Percentiles rank a stretch among this genome's conserved stretches.
These are phyloP conservation scores for Acleris laterana DNA, from an alignment of 2,888 invertebrate species.

Conservation along the genomic window DNA sequence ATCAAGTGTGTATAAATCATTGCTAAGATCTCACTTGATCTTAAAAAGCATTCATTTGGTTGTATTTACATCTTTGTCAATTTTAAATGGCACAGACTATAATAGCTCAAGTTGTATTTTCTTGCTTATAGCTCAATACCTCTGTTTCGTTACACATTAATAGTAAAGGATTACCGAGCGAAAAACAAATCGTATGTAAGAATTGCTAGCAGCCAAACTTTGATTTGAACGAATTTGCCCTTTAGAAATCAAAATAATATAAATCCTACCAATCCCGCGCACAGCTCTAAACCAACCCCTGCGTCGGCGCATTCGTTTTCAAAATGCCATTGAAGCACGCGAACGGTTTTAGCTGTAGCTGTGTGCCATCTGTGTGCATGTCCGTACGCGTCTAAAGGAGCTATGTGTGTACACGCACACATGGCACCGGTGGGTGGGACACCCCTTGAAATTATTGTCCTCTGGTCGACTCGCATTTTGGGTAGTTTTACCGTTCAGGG, in stretches of 20 bases:
- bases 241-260: neutral
- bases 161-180: too few species aligned
- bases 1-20: too few species aligned
- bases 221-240: neutral
- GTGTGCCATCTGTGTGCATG: slow-evolving; percentile 43
- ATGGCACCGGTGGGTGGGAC: slow-evolving; percentile 60
- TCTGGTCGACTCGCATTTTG: slow-evolving; percentile 36
- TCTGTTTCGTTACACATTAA: too few species aligned
- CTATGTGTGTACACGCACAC: slow-evolving; percentile 49
- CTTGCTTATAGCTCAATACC: too few species aligned
- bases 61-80: too few species aligned
- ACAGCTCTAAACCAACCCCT: slow-evolving; percentile 44
- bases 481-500: slow-evolving; percentile 19
- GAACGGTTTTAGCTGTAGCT: slow-evolving; percentile 57
- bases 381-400: slow-evolving; percentile 39
- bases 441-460: slow-evolving; percentile 68
- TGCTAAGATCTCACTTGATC: too few species aligned
- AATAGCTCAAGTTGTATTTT: too few species aligned
- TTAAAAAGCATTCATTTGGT: too few species aligned
- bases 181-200: too few species aligned
- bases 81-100: too few species aligned
- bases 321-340: slow-evolving; percentile 58
- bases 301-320: slow-evolving; percentile 48
- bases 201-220: neutral
- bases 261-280: slow-evolving; percentile 29